Base-by-base conservation (phyloP, 2,797 vertebrate genomes). In the Acipenser oxyrinchus region DNA sequence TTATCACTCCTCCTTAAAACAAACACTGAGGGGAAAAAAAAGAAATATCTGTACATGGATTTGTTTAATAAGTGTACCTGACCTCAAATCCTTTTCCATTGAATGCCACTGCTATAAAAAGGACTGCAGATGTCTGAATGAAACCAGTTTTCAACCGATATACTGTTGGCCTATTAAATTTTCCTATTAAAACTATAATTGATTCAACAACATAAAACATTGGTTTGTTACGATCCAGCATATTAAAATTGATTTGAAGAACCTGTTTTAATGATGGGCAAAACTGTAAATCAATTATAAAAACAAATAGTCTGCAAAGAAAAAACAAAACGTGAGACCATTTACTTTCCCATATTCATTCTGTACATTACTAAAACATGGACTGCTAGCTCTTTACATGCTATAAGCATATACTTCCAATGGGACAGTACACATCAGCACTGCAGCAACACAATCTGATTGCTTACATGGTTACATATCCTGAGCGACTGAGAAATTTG, bases 1-100 rank as follows among this genome's bases (percentile, higher is more conserved):
- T 37, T 37, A 37, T 37, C 37, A 37, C 37, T 4, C 37, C 37
- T 37, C 37, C 37, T 37, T 37, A 37, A 37, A 37, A 37, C 37
- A 37, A 37, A 37, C 37, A 37, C 37, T 4, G 37, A 37, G 37
- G 23, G 18, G 1, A 18, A 37, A 37, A 37, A 37, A 37, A 37
- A 37, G 37, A 37, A 37, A 37, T 37, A 37, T 37, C 37, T 37
- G 37, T 37, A 37, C 37, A 37, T 37, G 37, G 37, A 37, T 37
- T 37, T 37, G 37, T 37, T 37, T 37, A 37, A 37, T 37, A 37
- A 37, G 37, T 37, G 37, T 37, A 79, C 73, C 74, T 83, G 80
- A 81, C 69, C 69, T 9, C 6, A 49, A 58, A 12, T 49, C 23
- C 60, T 48, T 65, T 71, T 70, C 68, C 60, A 12, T 48, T 51